A percentile compares a stretch with the other conserved stretches of the same genome.
Conservation (phyloP, 2,113 vertebrate species). For the Laticauda laticaudata region DNA sequence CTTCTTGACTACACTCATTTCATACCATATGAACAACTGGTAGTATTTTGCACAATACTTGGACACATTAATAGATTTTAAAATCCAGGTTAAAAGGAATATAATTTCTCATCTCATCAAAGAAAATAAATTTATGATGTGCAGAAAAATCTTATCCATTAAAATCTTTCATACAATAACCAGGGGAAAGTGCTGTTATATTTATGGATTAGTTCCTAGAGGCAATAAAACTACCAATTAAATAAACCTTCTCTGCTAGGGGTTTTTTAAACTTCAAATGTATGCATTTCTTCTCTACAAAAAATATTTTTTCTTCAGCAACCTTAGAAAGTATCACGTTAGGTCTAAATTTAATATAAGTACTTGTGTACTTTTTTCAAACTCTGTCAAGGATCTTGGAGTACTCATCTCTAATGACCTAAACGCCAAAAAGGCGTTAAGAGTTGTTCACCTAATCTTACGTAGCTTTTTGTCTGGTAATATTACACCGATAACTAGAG, state of each 20-base stretch:
- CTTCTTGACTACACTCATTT: neutral
- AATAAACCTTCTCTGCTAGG: constrained; percentile 15
- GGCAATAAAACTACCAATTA: constrained; percentile 26
- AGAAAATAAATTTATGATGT: constrained; percentile 49
- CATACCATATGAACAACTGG: constrained; percentile 53
- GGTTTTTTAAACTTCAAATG: constrained; percentile 6
- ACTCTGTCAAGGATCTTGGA: no score
- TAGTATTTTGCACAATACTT: constrained; percentile 40
- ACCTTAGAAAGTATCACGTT: neutral
- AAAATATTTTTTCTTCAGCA: neutral
- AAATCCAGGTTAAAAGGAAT: constrained; percentile 58
- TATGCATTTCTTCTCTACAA: neutral
- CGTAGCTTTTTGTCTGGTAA: no score
- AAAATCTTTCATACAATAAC: constrained; percentile 31
- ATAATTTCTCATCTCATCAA: constrained; percentile 58
- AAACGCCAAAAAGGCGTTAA: no score
- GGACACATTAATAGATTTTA: constrained; percentile 2
- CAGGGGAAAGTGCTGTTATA: constrained; percentile 18
- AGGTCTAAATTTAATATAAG: neutral
- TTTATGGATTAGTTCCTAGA: constrained; percentile 45
- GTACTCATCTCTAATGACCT: no score
- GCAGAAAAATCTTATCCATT: constrained; percentile 34
- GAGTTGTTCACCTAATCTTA: no score
- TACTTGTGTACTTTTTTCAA: neutral
- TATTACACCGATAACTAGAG: no score